These are phyloP conservation scores for Pedionomus torquatus DNA, from an alignment of 2,113 vertebrate species.

Conservation along the genomic window DNA sequence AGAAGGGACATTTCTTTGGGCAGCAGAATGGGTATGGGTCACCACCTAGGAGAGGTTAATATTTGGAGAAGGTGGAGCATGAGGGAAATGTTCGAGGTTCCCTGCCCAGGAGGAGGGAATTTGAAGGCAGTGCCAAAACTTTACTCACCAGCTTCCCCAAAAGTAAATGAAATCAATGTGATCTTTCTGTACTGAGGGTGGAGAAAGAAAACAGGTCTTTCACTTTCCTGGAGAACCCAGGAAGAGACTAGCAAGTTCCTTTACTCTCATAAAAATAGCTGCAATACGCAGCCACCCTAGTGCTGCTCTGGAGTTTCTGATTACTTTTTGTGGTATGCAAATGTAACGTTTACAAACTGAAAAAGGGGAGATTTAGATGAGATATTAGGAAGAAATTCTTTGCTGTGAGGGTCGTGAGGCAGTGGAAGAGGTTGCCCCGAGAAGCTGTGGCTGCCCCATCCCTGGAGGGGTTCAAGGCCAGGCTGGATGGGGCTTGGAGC, in stretches of 20 bases:
- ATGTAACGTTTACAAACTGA: background rate
- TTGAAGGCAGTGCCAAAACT: background rate
- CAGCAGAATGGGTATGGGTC: background rate
- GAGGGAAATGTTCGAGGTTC: background rate
- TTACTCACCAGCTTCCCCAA: background rate
- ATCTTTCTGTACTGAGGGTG: background rate
- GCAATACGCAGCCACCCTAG: background rate
- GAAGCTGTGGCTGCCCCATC: too few relatives aligned
- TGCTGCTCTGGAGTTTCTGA: background rate
- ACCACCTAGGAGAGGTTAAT: background rate
- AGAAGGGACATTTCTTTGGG: background rate
- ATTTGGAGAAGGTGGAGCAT: background rate
- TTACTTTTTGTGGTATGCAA: background rate
- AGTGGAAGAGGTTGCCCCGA: too few relatives aligned
- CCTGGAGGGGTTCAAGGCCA: too few relatives aligned
- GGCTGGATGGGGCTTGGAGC: too few relatives aligned
- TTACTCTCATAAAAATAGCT: background rate
- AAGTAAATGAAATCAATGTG: background rate
- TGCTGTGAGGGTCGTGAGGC: too few relatives aligned
- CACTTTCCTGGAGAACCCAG: background rate
- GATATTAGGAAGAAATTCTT: too few relatives aligned
- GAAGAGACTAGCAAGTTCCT: background rate
- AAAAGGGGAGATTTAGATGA: too few relatives aligned
- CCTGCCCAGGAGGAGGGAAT: background rate
- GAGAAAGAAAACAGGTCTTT: background rate